These are phyloP conservation scores for Champsocephalus gunnari DNA, from an alignment of 2,797 vertebrate species.

Conservation along the genomic window DNA sequence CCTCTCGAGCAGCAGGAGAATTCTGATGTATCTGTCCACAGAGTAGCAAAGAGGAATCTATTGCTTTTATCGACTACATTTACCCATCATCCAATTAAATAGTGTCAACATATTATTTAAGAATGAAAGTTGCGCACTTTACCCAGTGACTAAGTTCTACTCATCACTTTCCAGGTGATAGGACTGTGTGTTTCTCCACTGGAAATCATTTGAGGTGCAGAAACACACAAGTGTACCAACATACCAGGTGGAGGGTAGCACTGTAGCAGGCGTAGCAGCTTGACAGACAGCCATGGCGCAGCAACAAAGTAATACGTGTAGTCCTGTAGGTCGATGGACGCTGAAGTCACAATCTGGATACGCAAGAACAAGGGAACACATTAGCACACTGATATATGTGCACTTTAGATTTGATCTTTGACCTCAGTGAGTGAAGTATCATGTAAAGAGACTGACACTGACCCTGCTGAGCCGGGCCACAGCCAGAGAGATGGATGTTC, in stretches of 20 bases:
- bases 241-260: conserved; percentile 93
- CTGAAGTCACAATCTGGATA: conserved; percentile 93
- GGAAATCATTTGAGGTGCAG: neutral
- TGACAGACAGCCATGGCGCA: conserved; percentile 96
- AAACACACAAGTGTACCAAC: neutral
- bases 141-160: too few species aligned
- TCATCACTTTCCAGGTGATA: neutral
- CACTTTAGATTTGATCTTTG: neutral
- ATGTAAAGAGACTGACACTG: conserved; percentile 14
- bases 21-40: too few species aligned
- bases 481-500: conserved; percentile 93
- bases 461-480: conserved; percentile 95
- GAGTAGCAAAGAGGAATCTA: too few species aligned
- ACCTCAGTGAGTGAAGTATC: rapidly evolving
- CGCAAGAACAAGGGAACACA: neutral
- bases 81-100: too few species aligned
- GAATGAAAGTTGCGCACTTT: too few species aligned
- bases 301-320: conserved; percentile 99
- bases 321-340: conserved; percentile 96
- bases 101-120: too few species aligned
- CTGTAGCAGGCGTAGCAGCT: conserved; percentile 93
- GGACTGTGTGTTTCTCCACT: neutral
- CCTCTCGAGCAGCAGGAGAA: too few species aligned
- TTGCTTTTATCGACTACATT: too few species aligned
- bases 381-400: neutral